phyloP scores from a whole-genome alignment of 2,888 invertebrate genomes.

The Tiliacea citrago region DNA sequence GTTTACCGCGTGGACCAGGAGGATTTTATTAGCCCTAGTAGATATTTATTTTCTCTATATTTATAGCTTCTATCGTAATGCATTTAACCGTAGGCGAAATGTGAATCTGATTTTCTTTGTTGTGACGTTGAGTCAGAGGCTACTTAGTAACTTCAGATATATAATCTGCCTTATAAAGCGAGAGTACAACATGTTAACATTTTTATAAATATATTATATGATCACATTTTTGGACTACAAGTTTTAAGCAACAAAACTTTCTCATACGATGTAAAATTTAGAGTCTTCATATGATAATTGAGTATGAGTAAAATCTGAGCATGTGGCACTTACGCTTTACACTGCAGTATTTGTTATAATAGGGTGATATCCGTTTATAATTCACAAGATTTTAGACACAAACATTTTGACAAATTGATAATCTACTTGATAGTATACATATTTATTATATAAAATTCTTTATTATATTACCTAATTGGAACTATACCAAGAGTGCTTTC shows the following conservation, averaged over 20 bases:
- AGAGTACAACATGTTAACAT: slow-evolving; percentile 62
- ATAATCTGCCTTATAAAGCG: slow-evolving; percentile 65
- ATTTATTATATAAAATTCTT: slow-evolving; percentile 60
- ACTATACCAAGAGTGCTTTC: slow-evolving; percentile 86
- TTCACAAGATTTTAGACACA: slow-evolving; percentile 59
- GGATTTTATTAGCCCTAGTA: slow-evolving; percentile 83
- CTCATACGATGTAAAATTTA: slow-evolving; percentile 38
- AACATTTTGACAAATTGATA: slow-evolving; percentile 71
- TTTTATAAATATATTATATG: slow-evolving; percentile 60
- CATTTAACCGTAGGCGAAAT: slow-evolving; percentile 84
- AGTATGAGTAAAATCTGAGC: slow-evolving; percentile 41
- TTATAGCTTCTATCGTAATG: slow-evolving; percentile 83
- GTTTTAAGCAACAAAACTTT: slow-evolving; percentile 47
- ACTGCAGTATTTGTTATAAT: slow-evolving; percentile 46
- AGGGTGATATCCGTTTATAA: slow-evolving; percentile 49
- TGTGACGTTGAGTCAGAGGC: slow-evolving; percentile 76
- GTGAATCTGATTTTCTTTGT: slow-evolving; percentile 83
- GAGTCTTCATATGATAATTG: slow-evolving; percentile 46
- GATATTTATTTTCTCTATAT: slow-evolving; percentile 88
- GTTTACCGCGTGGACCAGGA: slow-evolving; percentile 88
- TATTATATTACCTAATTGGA: slow-evolving; percentile 69
- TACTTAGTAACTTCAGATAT: slow-evolving; percentile 70
- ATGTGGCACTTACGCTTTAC: slow-evolving; percentile 63
- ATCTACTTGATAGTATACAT: slow-evolving; percentile 64
- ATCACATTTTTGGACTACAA: slow-evolving; percentile 47